Evolutionary conservation across 2,113 vertebrate species (phyloP).

Genomic region (Fregetta grallaria): DNA sequence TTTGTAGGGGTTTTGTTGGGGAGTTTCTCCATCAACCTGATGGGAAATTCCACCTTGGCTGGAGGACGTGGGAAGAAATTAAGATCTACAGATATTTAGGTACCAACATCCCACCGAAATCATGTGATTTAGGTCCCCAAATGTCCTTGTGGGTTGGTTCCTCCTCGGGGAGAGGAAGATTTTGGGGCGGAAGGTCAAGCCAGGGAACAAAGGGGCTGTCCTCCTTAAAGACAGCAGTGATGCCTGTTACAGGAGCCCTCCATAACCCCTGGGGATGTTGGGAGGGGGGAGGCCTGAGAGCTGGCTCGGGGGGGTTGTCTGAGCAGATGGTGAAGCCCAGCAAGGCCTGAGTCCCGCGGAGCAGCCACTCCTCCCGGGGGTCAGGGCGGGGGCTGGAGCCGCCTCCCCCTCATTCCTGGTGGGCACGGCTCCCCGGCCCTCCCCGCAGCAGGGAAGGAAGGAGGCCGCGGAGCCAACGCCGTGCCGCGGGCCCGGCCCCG

Average conservation of each 20-base stretch:
- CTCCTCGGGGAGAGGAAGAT: not conserved
- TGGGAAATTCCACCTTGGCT: not conserved
- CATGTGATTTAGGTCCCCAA: not conserved
- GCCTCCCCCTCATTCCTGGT: accelerated
- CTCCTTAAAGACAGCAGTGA: not conserved
- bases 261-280: no score
- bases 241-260: not conserved
- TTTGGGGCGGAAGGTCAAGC: not conserved
- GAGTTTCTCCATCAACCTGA: not conserved
- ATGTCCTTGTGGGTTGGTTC: not conserved
- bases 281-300: accelerated
- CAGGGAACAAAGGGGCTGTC: not conserved
- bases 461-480: not conserved
- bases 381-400: not conserved
- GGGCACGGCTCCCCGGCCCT: not conserved
- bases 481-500: no score
- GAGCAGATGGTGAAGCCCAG: not conserved
- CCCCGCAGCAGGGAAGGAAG: not conserved
- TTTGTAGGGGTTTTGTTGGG: not conserved
- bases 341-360: no score
- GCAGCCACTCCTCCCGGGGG: not conserved
- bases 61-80: not conserved
- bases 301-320: not conserved
- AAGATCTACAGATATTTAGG: not conserved
- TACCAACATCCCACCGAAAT: not conserved